A percentile compares a stretch with the other conserved stretches of the same genome.
Evolutionary conservation across 2,888 invertebrate genomes (phyloP).

Genomic region (Erebia palarica): DNA sequence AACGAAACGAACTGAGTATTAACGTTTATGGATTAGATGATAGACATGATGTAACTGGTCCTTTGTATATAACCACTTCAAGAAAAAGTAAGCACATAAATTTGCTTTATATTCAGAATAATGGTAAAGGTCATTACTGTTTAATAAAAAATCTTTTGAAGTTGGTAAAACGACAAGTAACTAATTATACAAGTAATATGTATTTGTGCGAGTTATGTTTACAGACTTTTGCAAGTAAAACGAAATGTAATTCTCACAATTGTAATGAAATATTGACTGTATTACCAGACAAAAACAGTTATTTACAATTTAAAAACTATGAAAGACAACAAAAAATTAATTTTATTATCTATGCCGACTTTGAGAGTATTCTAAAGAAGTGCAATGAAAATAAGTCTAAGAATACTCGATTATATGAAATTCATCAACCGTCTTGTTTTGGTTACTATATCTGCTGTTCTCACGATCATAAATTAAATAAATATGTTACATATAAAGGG

Average conservation of each 20-base stretch:
- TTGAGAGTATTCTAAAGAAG: slow-evolving; percentile 29
- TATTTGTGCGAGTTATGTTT: slow-evolving; percentile 39
- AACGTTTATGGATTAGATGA: neutral
- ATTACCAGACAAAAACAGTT: slow-evolving; percentile 27
- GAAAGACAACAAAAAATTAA: slow-evolving; percentile 38
- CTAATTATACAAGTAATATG: slow-evolving; percentile 33
- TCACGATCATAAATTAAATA: slow-evolving; percentile 37
- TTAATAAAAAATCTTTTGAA: slow-evolving; percentile 11
- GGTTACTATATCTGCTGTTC: slow-evolving; percentile 40
- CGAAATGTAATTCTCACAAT: slow-evolving; percentile 28
- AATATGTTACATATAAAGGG: slow-evolving; percentile 34
- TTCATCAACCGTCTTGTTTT: slow-evolving; percentile 38
- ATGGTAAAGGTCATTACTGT: slow-evolving; percentile 1
- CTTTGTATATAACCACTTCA: neutral
- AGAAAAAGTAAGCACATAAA: neutral
- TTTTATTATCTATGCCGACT: slow-evolving; percentile 38
- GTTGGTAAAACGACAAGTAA: slow-evolving; percentile 37
- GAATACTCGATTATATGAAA: slow-evolving; percentile 26
- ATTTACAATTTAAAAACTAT: slow-evolving; percentile 35
- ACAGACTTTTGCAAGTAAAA: slow-evolving; percentile 33
- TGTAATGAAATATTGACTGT: slow-evolving; percentile 27
- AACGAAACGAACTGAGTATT: no score
- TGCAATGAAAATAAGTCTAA: slow-evolving; percentile 14
- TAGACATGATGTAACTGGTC: neutral
- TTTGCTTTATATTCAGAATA: slow-evolving; percentile 18